A percentile compares a stretch with the other conserved stretches of the same genome.
Conservation (phyloP, 2,797 vertebrate species). For the Typhlichthys subterraneus region DNA sequence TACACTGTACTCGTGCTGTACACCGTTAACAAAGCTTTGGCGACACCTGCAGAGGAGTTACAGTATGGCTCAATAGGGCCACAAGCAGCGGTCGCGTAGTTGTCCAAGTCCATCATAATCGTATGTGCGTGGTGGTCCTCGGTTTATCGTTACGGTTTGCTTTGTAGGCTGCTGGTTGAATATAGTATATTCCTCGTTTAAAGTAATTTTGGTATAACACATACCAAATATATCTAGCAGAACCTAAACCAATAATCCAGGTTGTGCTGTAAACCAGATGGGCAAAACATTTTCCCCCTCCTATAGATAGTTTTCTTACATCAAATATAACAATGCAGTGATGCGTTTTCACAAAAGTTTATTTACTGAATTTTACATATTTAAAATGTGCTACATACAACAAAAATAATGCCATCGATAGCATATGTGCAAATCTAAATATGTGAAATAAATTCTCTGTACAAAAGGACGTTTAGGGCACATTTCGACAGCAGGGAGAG, state of each 20-base stretch:
- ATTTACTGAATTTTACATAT: constrained; percentile 55
- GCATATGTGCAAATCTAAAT: constrained; percentile 56
- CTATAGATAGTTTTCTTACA: no score
- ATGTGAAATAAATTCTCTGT: background rate
- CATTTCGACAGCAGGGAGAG: constrained; percentile 5
- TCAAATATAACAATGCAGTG: no score
- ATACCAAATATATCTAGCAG: no score
- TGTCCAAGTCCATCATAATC: background rate
- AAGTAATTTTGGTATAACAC: no score
- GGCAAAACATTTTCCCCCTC: no score
- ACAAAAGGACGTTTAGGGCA: constrained; percentile 7
- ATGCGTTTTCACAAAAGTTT: constrained; percentile 59
- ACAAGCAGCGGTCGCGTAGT: constrained; percentile 5
- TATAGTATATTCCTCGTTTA: no score
- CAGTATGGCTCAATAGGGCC: background rate
- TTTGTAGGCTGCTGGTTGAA: no score
- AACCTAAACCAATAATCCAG: no score
- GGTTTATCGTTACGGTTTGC: no score
- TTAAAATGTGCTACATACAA: constrained; percentile 61
- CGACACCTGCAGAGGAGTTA: constrained; percentile 57
- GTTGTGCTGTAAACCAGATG: no score
- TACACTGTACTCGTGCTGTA: constrained; percentile 30
- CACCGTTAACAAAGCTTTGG: constrained; percentile 34
- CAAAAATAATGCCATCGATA: constrained; percentile 61
- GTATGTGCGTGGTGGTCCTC: no score